Base-by-base conservation (phyloP, 2,797 vertebrate genomes). In the Lacerta bilineata region DNA sequence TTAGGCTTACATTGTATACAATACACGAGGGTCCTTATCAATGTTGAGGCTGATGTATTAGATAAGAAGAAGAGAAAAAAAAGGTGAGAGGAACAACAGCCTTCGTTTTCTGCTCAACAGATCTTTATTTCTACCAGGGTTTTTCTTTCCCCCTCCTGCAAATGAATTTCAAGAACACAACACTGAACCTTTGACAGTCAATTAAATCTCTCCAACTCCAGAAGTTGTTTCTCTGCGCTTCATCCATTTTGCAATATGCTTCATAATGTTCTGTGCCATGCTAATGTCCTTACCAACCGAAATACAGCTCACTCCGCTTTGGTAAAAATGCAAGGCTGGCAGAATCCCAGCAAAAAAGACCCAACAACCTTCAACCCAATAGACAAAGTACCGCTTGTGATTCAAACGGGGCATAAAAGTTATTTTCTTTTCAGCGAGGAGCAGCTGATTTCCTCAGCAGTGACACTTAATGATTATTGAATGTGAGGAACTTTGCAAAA, bases 391-490 rank as follows among this genome's bases (percentile, higher is more conserved):
- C n/a, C 86, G 89, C 87, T 96, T 96, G 93, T 88, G 85, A 95
- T 93, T 94, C 84, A 33, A 90, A 55, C 59, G 18, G 82, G 83
- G 66, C 2, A 41, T 80, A 75, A 64, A 88, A 91, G 72, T 83
- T 93, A 87, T 92, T 95, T 95, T 93, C 87, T 92, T 85, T 95
- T 95, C 91, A 92, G 91, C 90, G 82, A 90, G 89, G 91, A 95
- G 94, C 88, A 96, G 94, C 90, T 93, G 88, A 95, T 96, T 96
- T 96, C 87, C 88, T 92, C 91, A 93, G 92, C 89, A 94, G 91
- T 93, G 91, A 94, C 91, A 91, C 92, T 96, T 91, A 96, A 95
- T 90, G 94, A 95, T 95, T 90, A 95, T 91, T 95, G 88, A 92
- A 93, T 85, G 0, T 76, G 91, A 89, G 92, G 89, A 93, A 93